Evolutionary conservation across 2,888 invertebrate genomes (phyloP).

Genomic region (Crioceris asparagi): DNA sequence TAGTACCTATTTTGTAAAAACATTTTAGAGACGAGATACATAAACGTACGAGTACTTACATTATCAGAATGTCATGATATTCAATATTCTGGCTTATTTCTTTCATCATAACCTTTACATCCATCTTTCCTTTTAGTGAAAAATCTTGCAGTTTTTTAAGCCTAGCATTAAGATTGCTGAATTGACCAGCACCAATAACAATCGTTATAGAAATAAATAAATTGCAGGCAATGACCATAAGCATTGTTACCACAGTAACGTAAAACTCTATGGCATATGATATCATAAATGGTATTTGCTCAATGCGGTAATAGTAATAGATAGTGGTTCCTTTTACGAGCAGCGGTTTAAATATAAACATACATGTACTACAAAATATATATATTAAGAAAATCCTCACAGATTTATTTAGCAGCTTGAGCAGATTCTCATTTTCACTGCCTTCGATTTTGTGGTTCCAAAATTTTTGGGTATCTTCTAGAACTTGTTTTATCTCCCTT

Average conservation of each 20-base stretch:
- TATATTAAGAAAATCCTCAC: constrained; percentile 10
- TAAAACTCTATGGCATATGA: constrained; percentile 15
- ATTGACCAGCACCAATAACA: constrained; percentile 14
- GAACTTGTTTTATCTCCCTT: constrained; percentile 8
- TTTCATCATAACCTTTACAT: constrained; percentile 3
- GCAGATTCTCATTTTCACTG: constrained; percentile 9
- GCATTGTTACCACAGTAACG: constrained; percentile 14
- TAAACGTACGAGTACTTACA: too few relatives aligned
- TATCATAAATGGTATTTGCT: constrained; percentile 10
- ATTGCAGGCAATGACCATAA: constrained; percentile 15
- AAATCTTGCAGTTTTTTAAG: constrained; percentile 10
- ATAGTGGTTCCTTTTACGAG: constrained; percentile 13
- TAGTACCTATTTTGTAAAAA: too few relatives aligned
- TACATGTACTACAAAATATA: constrained; percentile 12
- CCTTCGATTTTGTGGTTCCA: constrained; percentile 12
- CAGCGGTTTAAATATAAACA: constrained; percentile 15
- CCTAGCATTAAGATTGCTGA: constrained; percentile 13
- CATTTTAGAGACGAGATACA: too few relatives aligned
- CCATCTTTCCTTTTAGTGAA: constrained; percentile 1
- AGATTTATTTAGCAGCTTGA: constrained; percentile 7
- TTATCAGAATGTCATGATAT: constrained; percentile 14
- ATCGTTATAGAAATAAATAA: constrained; percentile 12
- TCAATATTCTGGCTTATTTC: constrained; percentile 10
- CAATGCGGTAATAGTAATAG: constrained; percentile 13
- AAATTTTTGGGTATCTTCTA: constrained; percentile 10